Percentiles rank a stretch among this genome's conserved stretches.
Conservation (phyloP, 2,113 vertebrate genomes). For the Aspidoscelis tigris region DNA sequence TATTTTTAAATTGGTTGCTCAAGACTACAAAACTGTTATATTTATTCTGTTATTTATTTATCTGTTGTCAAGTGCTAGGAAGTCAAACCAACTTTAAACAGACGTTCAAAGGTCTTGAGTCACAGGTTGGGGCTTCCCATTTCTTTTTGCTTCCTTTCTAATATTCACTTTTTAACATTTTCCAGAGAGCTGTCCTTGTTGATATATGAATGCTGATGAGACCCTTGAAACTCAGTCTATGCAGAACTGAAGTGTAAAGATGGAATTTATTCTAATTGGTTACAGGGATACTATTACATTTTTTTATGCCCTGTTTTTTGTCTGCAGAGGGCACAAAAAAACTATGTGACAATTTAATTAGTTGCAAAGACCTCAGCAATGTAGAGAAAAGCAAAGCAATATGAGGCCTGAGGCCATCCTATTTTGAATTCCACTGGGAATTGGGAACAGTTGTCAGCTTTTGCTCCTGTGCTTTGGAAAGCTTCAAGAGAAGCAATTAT, state of each 20-base stretch:
- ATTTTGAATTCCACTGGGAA: background rate
- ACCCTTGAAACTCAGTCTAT: no score
- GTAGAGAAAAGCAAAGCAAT: background rate
- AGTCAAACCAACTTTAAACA: no score
- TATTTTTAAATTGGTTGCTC: no score
- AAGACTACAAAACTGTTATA: no score
- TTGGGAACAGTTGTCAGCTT: background rate
- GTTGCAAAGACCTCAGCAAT: background rate
- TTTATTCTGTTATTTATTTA: no score
- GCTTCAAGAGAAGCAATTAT: no score
- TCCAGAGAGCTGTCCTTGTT: no score
- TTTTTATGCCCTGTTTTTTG: background rate
- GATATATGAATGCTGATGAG: background rate
- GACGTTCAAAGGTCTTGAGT: no score
- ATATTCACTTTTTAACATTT: background rate
- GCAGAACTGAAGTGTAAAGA: background rate
- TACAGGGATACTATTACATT: background rate
- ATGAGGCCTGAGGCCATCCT: background rate
- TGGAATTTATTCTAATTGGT: background rate
- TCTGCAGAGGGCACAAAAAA: background rate
- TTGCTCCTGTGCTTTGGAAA: background rate
- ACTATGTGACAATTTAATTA: constrained; percentile 1
- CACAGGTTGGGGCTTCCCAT: no score
- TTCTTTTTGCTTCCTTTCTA: background rate
- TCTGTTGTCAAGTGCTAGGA: no score